Base-by-base conservation (phyloP, 2,113 vertebrate species). In the Heliornis fulica region DNA sequence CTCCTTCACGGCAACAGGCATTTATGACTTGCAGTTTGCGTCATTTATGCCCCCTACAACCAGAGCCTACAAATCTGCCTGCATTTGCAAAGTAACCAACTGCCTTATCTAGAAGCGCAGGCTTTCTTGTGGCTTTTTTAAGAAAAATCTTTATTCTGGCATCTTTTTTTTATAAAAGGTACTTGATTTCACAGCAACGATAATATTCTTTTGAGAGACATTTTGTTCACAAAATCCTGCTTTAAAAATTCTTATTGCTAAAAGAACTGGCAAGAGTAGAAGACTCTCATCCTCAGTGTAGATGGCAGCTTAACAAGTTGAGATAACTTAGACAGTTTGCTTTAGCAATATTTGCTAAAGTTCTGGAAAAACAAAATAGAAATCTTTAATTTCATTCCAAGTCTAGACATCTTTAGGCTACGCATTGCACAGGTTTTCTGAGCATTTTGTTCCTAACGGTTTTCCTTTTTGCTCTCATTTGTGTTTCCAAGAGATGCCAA, bases 1-100 rank as follows among this genome's bases (percentile, higher is more conserved):
- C 65, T 96, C 86, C 88, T 92, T 90, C 92, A 81, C 38, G 15
- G 81, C 43, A 90, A n/a, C 48, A 91, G 75, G 77, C 78, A 83
- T 90, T 87, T 96, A 81, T 81, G 89, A 83, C 83, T 93, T 70
- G 72, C 91, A 64, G 46, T 85, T 80, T 95, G 80, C 85, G 71
- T 97, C 95, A 97, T 69, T 85, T 79, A 60, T 87, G 56, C 46
- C 40, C 88, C 60, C 75, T 78, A 87, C 71, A 94, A 80, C 79
- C 66, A 63, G 16, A 65, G 68, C 76, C 83, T 93, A 90, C 60
- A 90, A 88, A 87, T 90, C 90, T 94, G 89, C 81, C 92, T 89
- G 71, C 80, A 70, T 85, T 77, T 92, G 86, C 93, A 79, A 93
- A 92, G 70, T 46, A 68, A 76, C 61, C 56, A 75, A 76, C 57